These are phyloP conservation scores for Helobdella robusta DNA, from an alignment of 2,888 invertebrate genomes.

Conservation along the genomic window DNA sequence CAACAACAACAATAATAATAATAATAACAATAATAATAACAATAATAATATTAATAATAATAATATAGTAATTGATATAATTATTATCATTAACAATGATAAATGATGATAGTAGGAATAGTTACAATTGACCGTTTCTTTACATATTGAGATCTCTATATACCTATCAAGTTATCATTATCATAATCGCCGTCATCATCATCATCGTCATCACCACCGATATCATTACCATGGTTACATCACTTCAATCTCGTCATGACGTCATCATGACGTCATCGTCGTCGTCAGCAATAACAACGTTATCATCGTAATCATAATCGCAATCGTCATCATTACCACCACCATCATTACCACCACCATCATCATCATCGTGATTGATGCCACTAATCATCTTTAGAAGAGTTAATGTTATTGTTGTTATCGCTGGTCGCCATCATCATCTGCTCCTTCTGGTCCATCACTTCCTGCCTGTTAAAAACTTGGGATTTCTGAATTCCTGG, in stretches of 20 bases:
- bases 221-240: constrained; percentile 25
- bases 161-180: neutral
- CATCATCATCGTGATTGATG: constrained; percentile 4
- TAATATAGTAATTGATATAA: no score
- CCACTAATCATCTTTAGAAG: neutral
- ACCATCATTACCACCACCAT: neutral
- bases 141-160: no score
- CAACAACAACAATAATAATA: no score
- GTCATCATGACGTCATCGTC: constrained; percentile 26
- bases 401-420: neutral
- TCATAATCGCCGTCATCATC: neutral
- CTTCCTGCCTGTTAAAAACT: constrained; percentile 24
- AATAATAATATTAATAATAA: no score
- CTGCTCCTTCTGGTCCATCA: neutral
- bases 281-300: constrained; percentile 20
- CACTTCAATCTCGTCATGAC: no score
- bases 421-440: neutral
- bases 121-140: no score
- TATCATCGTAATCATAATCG: constrained; percentile 25
- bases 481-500: constrained; percentile 28
- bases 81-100: no score
- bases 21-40: no score
- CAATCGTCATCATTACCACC: constrained; percentile 24
- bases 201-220: constrained; percentile 22
- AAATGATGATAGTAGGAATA: no score